A percentile compares a stretch with the other conserved stretches of the same genome.
Conservation (phyloP, 2,888 invertebrate genomes). For the Temnothorax rugatulus region DNA sequence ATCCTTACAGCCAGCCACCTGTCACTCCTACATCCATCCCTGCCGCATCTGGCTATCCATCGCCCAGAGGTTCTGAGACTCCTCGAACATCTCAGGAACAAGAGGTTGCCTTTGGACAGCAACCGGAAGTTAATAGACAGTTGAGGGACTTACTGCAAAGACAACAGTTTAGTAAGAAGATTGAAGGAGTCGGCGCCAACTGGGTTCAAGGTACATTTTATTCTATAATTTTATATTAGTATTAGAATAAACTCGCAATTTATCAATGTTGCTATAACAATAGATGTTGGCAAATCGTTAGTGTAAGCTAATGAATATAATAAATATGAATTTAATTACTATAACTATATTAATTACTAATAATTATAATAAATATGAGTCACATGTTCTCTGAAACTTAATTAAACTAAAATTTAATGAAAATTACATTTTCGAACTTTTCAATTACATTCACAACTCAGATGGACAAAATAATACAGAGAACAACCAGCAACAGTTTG, state of each 20-base stretch:
- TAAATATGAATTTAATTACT: background rate
- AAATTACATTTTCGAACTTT: constrained; percentile 6
- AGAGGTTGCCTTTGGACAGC: constrained; percentile 83
- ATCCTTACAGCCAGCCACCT: constrained; percentile 83
- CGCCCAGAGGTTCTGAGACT: constrained; percentile 80
- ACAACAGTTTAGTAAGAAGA: constrained; percentile 90
- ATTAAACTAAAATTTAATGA: constrained; percentile 13
- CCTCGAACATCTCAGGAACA: constrained; percentile 79
- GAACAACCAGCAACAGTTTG: constrained; percentile 80
- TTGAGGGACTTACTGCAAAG: constrained; percentile 93
- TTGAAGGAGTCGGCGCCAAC: constrained; percentile 84
- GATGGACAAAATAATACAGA: constrained; percentile 80
- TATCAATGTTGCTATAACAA: background rate
- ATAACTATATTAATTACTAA: background rate
- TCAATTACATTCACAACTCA: constrained; percentile 52
- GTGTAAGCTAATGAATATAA: background rate
- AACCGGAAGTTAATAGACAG: constrained; percentile 91
- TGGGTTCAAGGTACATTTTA: constrained; percentile 82
- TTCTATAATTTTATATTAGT: background rate
- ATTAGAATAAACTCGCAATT: background rate
- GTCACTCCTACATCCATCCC: constrained; percentile 87
- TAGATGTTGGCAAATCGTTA: background rate
- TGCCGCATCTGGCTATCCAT: constrained; percentile 86
- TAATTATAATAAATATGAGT: background rate
- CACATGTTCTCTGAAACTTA: background rate